Conservation (phyloP, 2,797 vertebrate species). For the Sebastes diaconus region DNA sequence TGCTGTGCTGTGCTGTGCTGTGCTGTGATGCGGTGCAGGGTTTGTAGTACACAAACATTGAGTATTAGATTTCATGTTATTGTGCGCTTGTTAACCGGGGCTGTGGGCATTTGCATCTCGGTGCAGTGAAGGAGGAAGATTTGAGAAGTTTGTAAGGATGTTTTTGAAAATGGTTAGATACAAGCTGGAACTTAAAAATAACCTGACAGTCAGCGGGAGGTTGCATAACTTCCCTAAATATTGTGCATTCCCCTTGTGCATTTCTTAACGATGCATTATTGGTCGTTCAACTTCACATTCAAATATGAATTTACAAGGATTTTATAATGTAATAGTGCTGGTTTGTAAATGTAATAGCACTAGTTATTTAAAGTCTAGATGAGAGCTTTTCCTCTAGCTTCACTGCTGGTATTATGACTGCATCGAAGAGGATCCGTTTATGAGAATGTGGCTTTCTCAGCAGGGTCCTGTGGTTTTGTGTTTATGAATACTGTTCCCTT, state of each 20-base stretch:
- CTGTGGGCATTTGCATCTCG: background rate
- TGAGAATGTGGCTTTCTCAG: conserved; percentile 68
- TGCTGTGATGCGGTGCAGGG: background rate
- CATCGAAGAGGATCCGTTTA: conserved; percentile 52
- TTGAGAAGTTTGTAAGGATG: background rate
- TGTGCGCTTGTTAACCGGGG: background rate
- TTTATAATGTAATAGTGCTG: background rate
- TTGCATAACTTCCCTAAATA: conserved; percentile 10
- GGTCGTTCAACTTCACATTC: background rate
- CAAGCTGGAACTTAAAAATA: background rate
- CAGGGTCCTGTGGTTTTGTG: conserved; percentile 59
- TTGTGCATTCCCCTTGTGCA: background rate
- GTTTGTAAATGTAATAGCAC: background rate
- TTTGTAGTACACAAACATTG: background rate
- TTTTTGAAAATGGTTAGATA: conserved; percentile 11
- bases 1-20: background rate
- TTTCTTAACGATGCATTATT: background rate
- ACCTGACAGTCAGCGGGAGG: background rate
- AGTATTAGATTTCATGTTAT: background rate
- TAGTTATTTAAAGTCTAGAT: conserved; percentile 5
- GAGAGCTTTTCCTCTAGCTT: conserved; percentile 1
- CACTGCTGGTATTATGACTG: conserved; percentile 19
- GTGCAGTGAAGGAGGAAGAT: background rate
- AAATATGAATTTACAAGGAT: background rate
- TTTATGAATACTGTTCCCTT: conserved; percentile 72